Percentiles rank a stretch among this genome's conserved stretches.
phyloP scores from a whole-genome alignment of 2,888 invertebrate genomes.

The Heliconius ethilla region DNA sequence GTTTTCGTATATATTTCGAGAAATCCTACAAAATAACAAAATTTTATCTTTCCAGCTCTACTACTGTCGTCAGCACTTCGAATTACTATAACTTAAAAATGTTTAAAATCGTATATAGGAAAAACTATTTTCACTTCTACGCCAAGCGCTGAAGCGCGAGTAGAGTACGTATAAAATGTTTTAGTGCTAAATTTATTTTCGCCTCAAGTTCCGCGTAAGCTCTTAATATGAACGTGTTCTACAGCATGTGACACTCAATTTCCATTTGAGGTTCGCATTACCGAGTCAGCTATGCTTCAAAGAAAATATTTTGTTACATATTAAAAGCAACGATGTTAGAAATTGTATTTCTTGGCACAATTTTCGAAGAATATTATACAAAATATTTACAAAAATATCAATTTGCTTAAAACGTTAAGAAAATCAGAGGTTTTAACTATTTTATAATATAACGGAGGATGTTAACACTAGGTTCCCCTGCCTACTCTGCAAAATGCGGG shows the following conservation, averaged over 20 bases:
- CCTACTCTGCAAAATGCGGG: too few relatives aligned
- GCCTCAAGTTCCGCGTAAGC: neutral
- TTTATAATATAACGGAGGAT: too few relatives aligned
- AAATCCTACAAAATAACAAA: too few relatives aligned
- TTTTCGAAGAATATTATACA: too few relatives aligned
- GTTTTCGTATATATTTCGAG: too few relatives aligned
- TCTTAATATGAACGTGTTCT: slow-evolving; percentile 6
- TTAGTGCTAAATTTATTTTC: neutral
- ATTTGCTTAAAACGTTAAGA: neutral
- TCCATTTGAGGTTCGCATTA: slow-evolving; percentile 10
- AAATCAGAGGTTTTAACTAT: neutral
- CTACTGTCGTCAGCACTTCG: too few relatives aligned
- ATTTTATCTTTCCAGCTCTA: too few relatives aligned
- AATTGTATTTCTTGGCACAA: neutral
- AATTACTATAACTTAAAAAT: too few relatives aligned
- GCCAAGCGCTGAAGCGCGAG: too few relatives aligned
- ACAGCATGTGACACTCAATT: slow-evolving; percentile 14
- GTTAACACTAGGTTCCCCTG: too few relatives aligned
- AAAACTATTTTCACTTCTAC: neutral
- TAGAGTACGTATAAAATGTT: neutral
- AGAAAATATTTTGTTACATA: slow-evolving; percentile 15
- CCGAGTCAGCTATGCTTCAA: slow-evolving; percentile 8
- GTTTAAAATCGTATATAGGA: too few relatives aligned
- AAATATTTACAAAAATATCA: too few relatives aligned
- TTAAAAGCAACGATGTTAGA: neutral